Percentiles rank a stretch among this genome's conserved stretches.
These are phyloP conservation scores for Eucidaris tribuloides DNA, from an alignment of 35 echinoderm and acorn worm species.

Conservation along the genomic window DNA sequence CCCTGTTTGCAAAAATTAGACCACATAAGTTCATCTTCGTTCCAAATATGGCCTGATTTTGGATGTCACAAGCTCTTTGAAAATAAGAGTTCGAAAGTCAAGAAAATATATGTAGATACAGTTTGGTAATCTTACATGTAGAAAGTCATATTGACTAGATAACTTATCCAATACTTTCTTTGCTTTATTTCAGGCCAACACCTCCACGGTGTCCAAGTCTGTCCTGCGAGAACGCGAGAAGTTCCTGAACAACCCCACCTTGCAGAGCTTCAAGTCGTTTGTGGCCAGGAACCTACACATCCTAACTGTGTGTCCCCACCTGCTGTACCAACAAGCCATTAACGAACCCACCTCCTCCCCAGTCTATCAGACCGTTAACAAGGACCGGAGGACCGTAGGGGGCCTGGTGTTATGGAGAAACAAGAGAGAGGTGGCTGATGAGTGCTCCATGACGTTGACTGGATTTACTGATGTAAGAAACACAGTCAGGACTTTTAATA, in stretches of 20 bases:
- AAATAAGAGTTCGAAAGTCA: too few species aligned
- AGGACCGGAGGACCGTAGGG: neutral
- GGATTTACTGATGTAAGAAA: conserved; percentile 68
- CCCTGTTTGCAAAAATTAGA: too few species aligned
- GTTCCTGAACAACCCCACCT: conserved; percentile 47
- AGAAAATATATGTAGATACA: too few species aligned
- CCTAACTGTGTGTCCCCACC: conserved; percentile 56
- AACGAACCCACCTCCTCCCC: conserved; percentile 74
- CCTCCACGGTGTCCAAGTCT: conserved; percentile 13
- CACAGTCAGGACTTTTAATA: neutral
- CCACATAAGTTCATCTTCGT: too few species aligned
- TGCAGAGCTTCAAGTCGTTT: conserved; percentile 62
- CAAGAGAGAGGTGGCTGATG: conserved; percentile 62
- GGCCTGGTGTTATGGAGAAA: conserved; percentile 81
- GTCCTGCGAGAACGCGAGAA: conserved; percentile 64
- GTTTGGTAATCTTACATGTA: too few species aligned
- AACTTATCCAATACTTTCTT: too few species aligned
- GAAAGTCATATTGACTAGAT: too few species aligned
- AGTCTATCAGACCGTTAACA: conserved; percentile 37
- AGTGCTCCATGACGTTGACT: conserved; percentile 70
- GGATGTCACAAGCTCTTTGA: too few species aligned
- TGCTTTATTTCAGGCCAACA: neutral
- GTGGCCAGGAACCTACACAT: conserved; percentile 75
- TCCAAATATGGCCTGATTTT: too few species aligned
- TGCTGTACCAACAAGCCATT: conserved; percentile 84